Conservation (phyloP, 2,797 vertebrate genomes). For the Premnoplex brunnescens region DNA sequence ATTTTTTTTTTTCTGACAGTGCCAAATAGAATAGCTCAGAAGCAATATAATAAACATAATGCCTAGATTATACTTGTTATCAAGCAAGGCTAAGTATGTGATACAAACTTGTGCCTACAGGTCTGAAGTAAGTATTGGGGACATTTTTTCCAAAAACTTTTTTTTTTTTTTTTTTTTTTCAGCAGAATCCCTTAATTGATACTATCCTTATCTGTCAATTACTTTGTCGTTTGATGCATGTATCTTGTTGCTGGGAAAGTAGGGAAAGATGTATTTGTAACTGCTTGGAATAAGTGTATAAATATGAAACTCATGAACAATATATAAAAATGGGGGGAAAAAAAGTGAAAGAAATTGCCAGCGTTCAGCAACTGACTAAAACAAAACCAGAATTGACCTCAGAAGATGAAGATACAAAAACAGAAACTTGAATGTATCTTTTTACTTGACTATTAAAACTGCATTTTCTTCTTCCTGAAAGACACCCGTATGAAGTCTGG, state of each 20-base stretch:
- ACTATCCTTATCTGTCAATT: neutral
- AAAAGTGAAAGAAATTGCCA: slow-evolving; percentile 56
- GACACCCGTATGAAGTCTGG: slow-evolving; percentile 5
- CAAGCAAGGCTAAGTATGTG: neutral
- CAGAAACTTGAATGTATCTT: slow-evolving; percentile 44
- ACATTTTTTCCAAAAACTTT: neutral
- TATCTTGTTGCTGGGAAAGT: neutral
- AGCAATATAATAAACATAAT: neutral
- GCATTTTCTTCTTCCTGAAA: slow-evolving; percentile 20
- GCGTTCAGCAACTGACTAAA: slow-evolving; percentile 35
- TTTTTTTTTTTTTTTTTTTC: neutral
- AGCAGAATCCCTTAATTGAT: neutral
- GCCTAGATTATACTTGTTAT: neutral
- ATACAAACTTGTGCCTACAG: neutral
- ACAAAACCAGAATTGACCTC: slow-evolving; percentile 63
- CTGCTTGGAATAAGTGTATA: neutral
- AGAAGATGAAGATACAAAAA: slow-evolving; percentile 40
- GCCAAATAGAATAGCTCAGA: neutral
- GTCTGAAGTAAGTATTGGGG: neutral
- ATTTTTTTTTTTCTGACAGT: neutral
- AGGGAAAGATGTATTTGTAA: neutral
- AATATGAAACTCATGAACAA: neutral
- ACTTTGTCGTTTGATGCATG: neutral
- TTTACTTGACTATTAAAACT: slow-evolving; percentile 59
- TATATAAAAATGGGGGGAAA: neutral